Base-by-base conservation (phyloP, 2,888 invertebrate genomes). In the Raillietiella orientalis region DNA sequence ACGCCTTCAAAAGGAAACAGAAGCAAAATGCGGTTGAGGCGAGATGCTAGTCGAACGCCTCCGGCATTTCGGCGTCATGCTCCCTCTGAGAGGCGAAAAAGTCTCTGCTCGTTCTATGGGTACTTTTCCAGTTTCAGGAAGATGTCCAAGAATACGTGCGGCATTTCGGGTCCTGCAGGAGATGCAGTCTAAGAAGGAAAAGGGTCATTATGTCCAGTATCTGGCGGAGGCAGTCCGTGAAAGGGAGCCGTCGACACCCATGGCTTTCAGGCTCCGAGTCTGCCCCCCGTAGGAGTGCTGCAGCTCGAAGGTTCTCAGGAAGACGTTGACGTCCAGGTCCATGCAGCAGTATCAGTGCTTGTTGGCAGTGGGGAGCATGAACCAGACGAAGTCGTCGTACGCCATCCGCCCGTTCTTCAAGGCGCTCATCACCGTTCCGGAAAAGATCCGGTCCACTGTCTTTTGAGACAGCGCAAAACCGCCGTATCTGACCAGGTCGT, bases 71-170 rank as follows among this genome's bases (percentile, higher is more conserved):
- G 11, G 34, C 34, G 26, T 35, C 35, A n/a, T 31, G 33, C 13
- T 34, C 35, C 9, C 49, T 40, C 24, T 49, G 43, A 31, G 50
- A 49, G 4, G 50, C 93, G 87, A 8, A 90, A 93, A 59, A 96
- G 96, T 27, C 84, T 59, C 45, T 93, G 90, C 46, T 96, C 96
- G 50, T 96, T 90, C 48, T 90, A 90, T 39, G 93, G 56, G 52
- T 93, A 99, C 50, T 99, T 99, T 49, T 93, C 87, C 38, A 93
- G 55, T 52, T 96, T 99, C 55, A 96, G 90, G 62, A 99, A 90
- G 4, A 93, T 93, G 48, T 96, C 93, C 49, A 75, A 93, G 57
- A 99, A 96, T 38, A 90, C 74, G 16, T 87, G 71, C 12, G 90
- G 79, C 61, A 93, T 67, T 82, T 90, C 41, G 99, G 56, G 52